phyloP scores from a whole-genome alignment of 1,140 invertebrate genomes.

The Drosophila serrata region DNA sequence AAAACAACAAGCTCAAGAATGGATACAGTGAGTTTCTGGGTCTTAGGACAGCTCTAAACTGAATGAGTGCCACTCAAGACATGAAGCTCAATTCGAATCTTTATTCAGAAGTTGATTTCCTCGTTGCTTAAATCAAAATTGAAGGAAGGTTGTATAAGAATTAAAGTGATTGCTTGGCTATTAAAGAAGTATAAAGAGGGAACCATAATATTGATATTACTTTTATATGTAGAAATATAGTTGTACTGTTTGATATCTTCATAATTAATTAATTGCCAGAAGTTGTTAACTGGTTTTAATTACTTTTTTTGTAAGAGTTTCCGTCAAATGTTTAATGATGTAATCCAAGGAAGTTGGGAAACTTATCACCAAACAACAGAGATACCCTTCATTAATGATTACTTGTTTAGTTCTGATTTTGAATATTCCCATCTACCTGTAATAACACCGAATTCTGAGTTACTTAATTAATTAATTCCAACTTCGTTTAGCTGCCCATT shows the following conservation, averaged over 20 bases:
- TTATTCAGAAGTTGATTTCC: slow-evolving; percentile 8
- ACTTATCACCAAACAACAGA: not conserved
- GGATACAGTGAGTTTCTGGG: not conserved
- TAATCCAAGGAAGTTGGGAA: not conserved
- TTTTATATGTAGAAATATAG: no score
- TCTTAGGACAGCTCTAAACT: not conserved
- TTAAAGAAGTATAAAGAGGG: not conserved
- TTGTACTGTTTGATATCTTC: no score
- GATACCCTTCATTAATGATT: not conserved
- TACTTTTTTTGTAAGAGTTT: not conserved
- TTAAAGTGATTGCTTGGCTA: not conserved
- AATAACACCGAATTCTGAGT: not conserved
- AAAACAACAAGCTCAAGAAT: not conserved
- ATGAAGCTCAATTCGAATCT: not conserved
- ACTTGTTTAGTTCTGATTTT: not conserved
- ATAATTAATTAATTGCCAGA: no score
- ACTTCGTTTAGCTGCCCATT: not conserved
- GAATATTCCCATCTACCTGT: not conserved
- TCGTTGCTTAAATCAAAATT: not conserved
- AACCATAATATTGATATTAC: not conserved
- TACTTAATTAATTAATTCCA: slow-evolving; percentile 1
- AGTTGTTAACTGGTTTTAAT: no score
- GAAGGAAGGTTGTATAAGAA: not conserved
- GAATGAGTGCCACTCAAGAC: not conserved
- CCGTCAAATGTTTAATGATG: no score